These are phyloP conservation scores for Ailurus styani DNA, from an alignment of 2,113 vertebrate genomes.

Conservation along the genomic window DNA sequence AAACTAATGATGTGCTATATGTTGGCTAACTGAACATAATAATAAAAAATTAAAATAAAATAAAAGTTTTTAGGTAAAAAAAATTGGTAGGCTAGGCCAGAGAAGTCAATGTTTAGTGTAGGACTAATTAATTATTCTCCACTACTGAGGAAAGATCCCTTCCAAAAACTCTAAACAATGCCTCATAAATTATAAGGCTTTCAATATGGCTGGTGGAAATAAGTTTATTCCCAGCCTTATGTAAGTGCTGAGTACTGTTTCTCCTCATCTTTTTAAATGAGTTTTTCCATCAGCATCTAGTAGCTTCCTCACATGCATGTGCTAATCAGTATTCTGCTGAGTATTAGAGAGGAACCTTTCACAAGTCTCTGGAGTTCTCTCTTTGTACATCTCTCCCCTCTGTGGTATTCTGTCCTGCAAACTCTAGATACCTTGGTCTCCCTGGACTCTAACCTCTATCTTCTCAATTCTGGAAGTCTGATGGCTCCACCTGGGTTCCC, in stretches of 20 bases:
- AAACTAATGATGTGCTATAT: no score
- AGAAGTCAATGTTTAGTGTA: background rate
- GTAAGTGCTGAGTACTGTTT: background rate
- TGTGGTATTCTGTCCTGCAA: background rate
- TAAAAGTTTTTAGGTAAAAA: no score
- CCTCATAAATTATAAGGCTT: background rate
- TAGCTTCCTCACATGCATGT: background rate
- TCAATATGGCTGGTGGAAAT: background rate
- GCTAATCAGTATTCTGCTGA: background rate
- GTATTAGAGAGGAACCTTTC: background rate
- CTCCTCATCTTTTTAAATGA: background rate
- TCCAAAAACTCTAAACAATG: background rate
- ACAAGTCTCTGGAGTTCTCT: background rate
- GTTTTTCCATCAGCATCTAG: background rate
- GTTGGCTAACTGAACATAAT: no score
- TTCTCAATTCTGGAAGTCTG: background rate
- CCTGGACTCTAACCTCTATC: background rate
- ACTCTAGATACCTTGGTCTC: background rate
- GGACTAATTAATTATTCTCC: background rate
- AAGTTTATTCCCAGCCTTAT: background rate
- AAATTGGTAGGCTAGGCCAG: background rate
- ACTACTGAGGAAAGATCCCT: background rate
- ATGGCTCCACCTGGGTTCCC: background rate
- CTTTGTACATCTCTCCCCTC: background rate
- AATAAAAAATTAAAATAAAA: no score